These are phyloP conservation scores for Pachyuromys duprasi DNA, from an alignment of 2,797 vertebrate species.

Conservation along the genomic window DNA sequence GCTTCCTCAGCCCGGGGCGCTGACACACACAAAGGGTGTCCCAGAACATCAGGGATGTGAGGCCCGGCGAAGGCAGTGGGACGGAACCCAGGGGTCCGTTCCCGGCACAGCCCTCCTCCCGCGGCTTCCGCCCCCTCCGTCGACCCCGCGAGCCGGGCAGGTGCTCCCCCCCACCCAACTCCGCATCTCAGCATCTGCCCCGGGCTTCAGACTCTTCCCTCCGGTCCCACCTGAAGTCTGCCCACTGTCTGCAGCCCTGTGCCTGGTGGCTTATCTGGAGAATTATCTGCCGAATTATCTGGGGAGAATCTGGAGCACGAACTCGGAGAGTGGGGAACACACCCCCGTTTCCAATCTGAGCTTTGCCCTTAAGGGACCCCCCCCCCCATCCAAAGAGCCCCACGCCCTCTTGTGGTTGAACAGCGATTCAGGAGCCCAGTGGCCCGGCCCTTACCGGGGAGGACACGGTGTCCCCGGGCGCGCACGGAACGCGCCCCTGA, in stretches of 20 bases:
- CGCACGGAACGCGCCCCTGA: constrained; percentile 67
- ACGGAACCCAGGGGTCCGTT: neutral
- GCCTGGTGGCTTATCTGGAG: neutral
- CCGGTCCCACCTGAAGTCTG: neutral
- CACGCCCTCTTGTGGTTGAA: constrained; percentile 80
- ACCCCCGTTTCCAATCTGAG: neutral
- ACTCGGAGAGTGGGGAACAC: neutral
- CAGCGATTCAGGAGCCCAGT: constrained; percentile 21
- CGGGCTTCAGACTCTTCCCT: neutral
- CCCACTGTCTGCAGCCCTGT: neutral
- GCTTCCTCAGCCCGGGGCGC: constrained; percentile 67
- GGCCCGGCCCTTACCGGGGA: constrained; percentile 76
- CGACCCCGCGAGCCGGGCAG: neutral
- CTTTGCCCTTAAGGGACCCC: constrained; percentile 71
- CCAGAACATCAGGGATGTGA: neutral
- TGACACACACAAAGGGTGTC: constrained; percentile 64
- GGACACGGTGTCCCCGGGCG: constrained; percentile 81
- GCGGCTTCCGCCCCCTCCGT: neutral
- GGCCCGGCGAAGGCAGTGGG: neutral
- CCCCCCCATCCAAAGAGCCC: neutral
- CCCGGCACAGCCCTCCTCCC: neutral
- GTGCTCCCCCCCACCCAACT: neutral
- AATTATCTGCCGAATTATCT: neutral
- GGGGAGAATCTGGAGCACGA: neutral
- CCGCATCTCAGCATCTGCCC: neutral